Conservation (phyloP, 1,140 invertebrate genomes). For the Laupala kohalensis region DNA sequence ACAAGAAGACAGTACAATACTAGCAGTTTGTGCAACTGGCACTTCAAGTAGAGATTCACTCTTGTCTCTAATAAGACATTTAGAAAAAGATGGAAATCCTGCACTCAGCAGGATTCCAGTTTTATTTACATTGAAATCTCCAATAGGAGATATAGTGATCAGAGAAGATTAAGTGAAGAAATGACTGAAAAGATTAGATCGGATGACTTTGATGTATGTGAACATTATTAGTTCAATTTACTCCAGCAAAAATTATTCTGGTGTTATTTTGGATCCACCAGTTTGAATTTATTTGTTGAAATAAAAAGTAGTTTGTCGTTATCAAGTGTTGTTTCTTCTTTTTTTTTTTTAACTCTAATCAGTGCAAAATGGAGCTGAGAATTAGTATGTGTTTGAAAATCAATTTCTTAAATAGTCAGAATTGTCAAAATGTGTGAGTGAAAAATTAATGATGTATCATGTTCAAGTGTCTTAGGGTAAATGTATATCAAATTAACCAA, state of each 20-base stretch:
- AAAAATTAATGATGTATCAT: no score
- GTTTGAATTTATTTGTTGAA: no score
- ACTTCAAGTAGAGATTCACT: conserved; percentile 82
- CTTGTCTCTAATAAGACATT: conserved; percentile 78
- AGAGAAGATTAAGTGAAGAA: neutral
- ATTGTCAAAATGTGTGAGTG: no score
- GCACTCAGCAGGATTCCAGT: conserved; percentile 58
- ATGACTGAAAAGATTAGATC: neutral
- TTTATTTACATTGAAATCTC: conserved; percentile 52
- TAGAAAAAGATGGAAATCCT: conserved; percentile 66
- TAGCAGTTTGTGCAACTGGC: conserved; percentile 76
- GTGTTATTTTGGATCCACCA: neutral
- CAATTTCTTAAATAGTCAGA: no score
- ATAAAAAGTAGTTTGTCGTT: no score
- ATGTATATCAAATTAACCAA: no score
- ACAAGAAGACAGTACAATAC: conserved; percentile 83
- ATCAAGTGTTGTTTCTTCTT: no score
- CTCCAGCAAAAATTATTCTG: neutral
- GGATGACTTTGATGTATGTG: neutral
- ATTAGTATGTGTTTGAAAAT: no score
- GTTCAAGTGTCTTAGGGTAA: no score
- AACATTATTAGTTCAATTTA: no score
- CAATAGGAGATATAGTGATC: conserved; percentile 20
- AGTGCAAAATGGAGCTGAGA: no score
- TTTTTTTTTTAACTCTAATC: no score